A percentile compares a stretch with the other conserved stretches of the same genome.
These are phyloP conservation scores for Pyrgilauda ruficollis DNA, from an alignment of 2,113 vertebrate species.

Conservation along the genomic window DNA sequence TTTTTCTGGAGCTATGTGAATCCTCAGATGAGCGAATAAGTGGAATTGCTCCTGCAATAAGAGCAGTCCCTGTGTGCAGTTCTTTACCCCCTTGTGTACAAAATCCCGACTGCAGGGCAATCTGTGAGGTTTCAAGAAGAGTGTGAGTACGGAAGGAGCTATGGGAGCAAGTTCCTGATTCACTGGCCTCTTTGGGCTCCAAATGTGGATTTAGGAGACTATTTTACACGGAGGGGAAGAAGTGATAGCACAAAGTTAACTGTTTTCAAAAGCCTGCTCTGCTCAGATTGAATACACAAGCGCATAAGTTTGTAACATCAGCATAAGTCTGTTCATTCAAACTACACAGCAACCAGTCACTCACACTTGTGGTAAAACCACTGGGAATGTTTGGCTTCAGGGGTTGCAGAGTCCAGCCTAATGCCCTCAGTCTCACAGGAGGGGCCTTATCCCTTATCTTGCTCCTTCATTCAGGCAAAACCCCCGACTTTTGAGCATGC, in stretches of 20 bases:
- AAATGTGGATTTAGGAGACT: neutral
- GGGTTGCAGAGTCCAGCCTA: rapidly evolving
- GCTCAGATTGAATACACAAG: neutral
- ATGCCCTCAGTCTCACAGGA: neutral
- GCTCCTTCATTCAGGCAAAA: neutral
- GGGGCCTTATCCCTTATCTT: neutral
- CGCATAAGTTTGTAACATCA: neutral
- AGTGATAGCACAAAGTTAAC: neutral
- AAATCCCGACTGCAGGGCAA: neutral
- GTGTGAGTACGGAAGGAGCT: neutral
- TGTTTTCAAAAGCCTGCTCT: neutral
- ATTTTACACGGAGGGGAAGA: neutral
- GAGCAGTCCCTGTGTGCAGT: neutral
- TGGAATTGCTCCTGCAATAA: neutral
- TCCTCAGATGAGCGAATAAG: neutral
- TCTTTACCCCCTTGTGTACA: neutral
- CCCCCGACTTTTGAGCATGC: neutral
- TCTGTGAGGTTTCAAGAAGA: neutral
- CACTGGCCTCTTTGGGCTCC: neutral
- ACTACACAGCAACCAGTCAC: neutral
- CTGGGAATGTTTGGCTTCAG: neutral
- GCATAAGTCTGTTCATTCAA: neutral
- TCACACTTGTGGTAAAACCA: neutral
- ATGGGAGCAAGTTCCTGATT: neutral
- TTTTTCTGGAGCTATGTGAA: neutral